Conservation (phyloP, 2,888 invertebrate genomes). For the Volucella zonaria region DNA sequence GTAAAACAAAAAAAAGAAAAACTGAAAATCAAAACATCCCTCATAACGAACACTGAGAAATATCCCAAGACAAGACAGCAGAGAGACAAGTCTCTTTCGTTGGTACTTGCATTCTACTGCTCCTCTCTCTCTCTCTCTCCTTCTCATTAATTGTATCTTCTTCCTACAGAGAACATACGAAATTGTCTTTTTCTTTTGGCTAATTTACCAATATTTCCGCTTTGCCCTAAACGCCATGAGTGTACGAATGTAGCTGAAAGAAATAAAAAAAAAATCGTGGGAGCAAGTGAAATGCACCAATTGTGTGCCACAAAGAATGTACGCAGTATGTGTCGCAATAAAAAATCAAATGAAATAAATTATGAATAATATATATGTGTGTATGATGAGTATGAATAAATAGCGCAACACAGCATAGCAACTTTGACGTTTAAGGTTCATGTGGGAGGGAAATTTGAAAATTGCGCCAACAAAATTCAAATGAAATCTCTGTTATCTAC, state of each 20-base stretch:
- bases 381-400: too few species aligned
- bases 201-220: constrained; percentile 44
- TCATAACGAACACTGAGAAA: too few species aligned
- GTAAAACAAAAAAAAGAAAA: too few species aligned
- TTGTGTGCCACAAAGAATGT: constrained; percentile 14
- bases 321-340: constrained; percentile 46
- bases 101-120: neutral
- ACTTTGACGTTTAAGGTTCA: neutral
- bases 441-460: constrained; percentile 3
- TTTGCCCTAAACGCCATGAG: constrained; percentile 14
- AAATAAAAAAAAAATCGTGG: constrained; percentile 39
- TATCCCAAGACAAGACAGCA: neutral
- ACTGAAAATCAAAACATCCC: too few species aligned
- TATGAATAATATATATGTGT: too few species aligned
- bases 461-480: neutral
- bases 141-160: neutral
- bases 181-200: neutral
- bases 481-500: neutral
- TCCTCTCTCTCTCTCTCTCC: neutral
- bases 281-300: constrained; percentile 44
- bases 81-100: neutral
- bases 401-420: neutral
- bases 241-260: constrained; percentile 17
- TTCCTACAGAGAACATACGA: constrained; percentile 3
- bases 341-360: constrained; percentile 8